Evolutionary conservation across 1,140 invertebrate species (phyloP).

Genomic region (roundworm (Caenorhabditis elegans)): DNA sequence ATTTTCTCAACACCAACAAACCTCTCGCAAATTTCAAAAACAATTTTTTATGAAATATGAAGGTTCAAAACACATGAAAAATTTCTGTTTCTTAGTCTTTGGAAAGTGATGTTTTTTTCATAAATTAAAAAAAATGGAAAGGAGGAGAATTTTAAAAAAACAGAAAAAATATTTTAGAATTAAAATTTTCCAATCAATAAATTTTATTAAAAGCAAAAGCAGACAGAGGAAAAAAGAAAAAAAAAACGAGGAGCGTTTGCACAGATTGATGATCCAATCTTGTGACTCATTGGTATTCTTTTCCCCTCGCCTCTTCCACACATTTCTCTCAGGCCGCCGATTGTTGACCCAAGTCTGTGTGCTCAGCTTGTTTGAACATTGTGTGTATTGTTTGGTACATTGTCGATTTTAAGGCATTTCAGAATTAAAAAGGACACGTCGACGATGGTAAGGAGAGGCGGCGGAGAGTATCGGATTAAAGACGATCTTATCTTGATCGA

Average conservation of each 20-base stretch:
- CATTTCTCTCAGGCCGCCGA: neutral
- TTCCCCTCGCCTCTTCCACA: neutral
- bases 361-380: slow-evolving; percentile 24
- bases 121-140: too few relatives aligned
- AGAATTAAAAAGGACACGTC: neutral
- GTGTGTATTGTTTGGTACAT: slow-evolving; percentile 20
- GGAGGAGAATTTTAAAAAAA: too few relatives aligned
- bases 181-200: too few relatives aligned
- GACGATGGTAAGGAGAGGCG: neutral
- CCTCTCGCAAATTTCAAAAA: too few relatives aligned
- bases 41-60: too few relatives aligned
- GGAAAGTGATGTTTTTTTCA: too few relatives aligned
- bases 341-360: slow-evolving; percentile 10
- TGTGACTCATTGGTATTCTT: slow-evolving; percentile 28
- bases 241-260: neutral
- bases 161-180: too few relatives aligned
- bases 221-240: too few relatives aligned
- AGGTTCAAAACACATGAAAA: too few relatives aligned
- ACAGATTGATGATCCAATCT: slow-evolving; percentile 22
- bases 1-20: too few relatives aligned
- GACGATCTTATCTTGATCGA: neutral
- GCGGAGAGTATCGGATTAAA: neutral
- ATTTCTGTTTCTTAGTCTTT: too few relatives aligned
- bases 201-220: too few relatives aligned
- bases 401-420: neutral